Evolutionary conservation across 2,888 invertebrate genomes (phyloP).

Genomic region (Cryptophagus acutangulus): DNA sequence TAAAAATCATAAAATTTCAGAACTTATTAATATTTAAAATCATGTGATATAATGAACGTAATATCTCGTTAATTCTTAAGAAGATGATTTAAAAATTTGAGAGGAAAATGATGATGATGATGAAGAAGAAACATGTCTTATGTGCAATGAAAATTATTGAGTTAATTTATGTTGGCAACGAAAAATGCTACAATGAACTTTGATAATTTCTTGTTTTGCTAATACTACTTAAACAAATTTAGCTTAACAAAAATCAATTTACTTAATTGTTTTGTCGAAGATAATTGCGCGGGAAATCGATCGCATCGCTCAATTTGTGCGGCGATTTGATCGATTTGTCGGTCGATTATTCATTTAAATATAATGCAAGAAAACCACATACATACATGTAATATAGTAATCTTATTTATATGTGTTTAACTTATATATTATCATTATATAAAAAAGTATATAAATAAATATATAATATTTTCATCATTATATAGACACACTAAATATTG

Average conservation of each 20-base stretch:
- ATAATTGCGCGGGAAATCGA: too few relatives aligned
- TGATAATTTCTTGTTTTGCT: conserved; percentile 25
- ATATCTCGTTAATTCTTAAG: conserved; percentile 39
- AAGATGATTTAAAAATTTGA: conserved; percentile 32
- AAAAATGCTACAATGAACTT: conserved; percentile 41
- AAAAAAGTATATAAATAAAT: conserved; percentile 39
- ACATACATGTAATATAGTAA: too few relatives aligned
- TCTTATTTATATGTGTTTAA: conserved; percentile 45
- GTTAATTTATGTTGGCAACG: conserved; percentile 42
- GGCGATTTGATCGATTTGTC: too few relatives aligned
- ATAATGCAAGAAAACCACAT: too few relatives aligned
- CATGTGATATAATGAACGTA: conserved; percentile 46
- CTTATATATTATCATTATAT: conserved; percentile 5
- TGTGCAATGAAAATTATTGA: conserved; percentile 40
- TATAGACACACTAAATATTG: conserved; percentile 40
- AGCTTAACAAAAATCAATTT: too few relatives aligned
- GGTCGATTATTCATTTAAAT: too few relatives aligned
- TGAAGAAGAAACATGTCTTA: conserved; percentile 16
- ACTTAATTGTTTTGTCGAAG: conserved; percentile 20
- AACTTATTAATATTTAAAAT: conserved; percentile 28
- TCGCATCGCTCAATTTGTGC: too few relatives aligned
- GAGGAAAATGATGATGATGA: conserved; percentile 19
- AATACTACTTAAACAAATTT: too few relatives aligned
- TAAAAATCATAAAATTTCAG: background rate
- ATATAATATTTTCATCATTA: conserved; percentile 48